Conservation (phyloP, 2,888 invertebrate species). For the Andrena flavipes region DNA sequence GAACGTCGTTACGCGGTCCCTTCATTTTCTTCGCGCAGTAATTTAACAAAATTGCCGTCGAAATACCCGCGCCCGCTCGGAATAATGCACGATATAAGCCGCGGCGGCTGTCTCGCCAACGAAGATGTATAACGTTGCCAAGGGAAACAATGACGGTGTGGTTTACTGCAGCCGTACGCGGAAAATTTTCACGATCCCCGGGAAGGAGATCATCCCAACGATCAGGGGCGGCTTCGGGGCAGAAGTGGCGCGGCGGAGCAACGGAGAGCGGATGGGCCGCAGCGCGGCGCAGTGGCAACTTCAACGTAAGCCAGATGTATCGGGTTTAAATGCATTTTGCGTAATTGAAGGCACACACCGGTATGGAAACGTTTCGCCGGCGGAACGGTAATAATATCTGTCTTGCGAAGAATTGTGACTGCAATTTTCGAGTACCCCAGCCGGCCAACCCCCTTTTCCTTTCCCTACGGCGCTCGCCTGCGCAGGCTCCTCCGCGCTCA, state of each 20-base stretch:
- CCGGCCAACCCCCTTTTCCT: slow-evolving; percentile 20
- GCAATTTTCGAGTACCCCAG: slow-evolving; percentile 78
- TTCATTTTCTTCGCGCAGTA: slow-evolving; percentile 35
- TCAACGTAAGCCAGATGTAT: slow-evolving; percentile 65
- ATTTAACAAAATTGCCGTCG: slow-evolving; percentile 51
- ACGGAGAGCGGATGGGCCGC: background rate
- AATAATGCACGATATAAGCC: slow-evolving; percentile 36
- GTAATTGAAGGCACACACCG: slow-evolving; percentile 77
- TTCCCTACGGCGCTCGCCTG: slow-evolving; percentile 33
- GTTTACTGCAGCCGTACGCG: slow-evolving; percentile 47
- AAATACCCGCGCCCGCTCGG: slow-evolving; percentile 42
- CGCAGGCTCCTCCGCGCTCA: background rate
- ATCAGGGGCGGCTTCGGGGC: slow-evolving; percentile 33
- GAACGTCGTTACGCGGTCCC: slow-evolving; percentile 6
- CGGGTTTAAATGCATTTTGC: slow-evolving; percentile 78
- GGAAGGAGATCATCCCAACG: slow-evolving; percentile 56
- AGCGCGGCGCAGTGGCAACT: background rate
- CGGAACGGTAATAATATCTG: slow-evolving; percentile 79
- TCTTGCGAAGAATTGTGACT: slow-evolving; percentile 80
- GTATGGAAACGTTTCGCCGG: slow-evolving; percentile 70
- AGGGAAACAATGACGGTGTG: slow-evolving; percentile 54
- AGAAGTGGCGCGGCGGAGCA: background rate
- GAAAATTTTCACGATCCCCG: slow-evolving; percentile 54
- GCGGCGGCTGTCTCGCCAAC: slow-evolving; percentile 43
- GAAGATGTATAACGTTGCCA: slow-evolving; percentile 54